Evolutionary conservation across 1,140 invertebrate genomes (phyloP).

Genomic region (Hydropsyche tenuis): DNA sequence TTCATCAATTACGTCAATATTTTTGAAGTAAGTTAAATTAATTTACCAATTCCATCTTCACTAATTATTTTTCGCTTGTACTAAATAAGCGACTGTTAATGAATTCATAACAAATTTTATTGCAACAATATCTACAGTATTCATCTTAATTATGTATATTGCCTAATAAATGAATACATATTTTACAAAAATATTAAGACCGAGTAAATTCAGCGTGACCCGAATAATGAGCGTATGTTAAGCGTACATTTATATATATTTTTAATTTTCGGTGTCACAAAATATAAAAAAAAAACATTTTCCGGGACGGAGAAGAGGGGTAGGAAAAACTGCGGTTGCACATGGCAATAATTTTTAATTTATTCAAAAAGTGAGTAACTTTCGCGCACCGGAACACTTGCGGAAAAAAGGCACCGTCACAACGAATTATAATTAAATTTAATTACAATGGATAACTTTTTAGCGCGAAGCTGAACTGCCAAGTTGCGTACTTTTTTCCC

Average conservation of each 20-base stretch:
- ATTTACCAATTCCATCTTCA: too few relatives aligned
- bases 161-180: neutral
- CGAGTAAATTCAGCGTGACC: neutral
- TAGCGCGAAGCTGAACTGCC: constrained; percentile 17
- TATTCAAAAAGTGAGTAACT: constrained; percentile 23
- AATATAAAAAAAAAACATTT: too few relatives aligned
- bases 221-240: neutral
- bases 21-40: too few relatives aligned
- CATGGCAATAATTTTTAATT: constrained; percentile 28
- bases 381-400: constrained; percentile 19
- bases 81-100: too few relatives aligned
- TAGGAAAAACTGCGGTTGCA: neutral
- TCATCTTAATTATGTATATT: too few relatives aligned
- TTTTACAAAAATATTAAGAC: neutral
- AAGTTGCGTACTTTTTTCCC: neutral
- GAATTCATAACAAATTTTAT: too few relatives aligned
- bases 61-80: too few relatives aligned
- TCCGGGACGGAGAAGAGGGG: neutral
- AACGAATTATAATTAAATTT: constrained; percentile 29
- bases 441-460: constrained; percentile 29
- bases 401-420: constrained; percentile 25
- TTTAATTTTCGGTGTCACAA: too few relatives aligned
- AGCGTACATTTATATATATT: neutral
- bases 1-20: too few relatives aligned
- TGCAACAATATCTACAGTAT: too few relatives aligned